phyloP scores from a whole-genome alignment of 2,797 vertebrate genomes.

The Microtus agrestis region DNA sequence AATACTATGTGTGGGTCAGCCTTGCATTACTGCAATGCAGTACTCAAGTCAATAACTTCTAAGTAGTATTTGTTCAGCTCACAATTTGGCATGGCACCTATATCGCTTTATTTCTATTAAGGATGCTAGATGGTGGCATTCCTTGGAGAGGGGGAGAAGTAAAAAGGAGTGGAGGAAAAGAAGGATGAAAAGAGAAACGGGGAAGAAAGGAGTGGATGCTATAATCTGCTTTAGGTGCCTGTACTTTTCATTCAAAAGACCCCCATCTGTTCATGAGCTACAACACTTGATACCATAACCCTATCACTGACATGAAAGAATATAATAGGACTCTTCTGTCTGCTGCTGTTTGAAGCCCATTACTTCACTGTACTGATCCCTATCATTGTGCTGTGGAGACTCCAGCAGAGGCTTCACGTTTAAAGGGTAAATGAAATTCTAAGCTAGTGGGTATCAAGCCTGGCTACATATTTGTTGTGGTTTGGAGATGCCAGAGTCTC shows the following conservation, averaged over 20 bases:
- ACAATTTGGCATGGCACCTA: neutral
- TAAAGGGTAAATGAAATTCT: slow-evolving; percentile 35
- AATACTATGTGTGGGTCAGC: neutral
- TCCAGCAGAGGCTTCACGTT: neutral
- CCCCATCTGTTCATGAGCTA: neutral
- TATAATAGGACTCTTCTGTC: neutral
- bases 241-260: neutral
- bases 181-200: neutral
- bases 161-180: neutral
- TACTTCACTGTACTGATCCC: neutral
- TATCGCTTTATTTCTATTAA: neutral
- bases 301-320: neutral
- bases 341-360: neutral
- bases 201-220: neutral
- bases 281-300: neutral
- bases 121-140: neutral
- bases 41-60: neutral
- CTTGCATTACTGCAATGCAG: neutral
- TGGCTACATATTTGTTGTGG: neutral
- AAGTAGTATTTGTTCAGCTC: neutral
- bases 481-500: neutral
- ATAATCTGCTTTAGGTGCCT: neutral
- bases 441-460: neutral
- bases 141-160: neutral
- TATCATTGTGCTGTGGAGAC: rapidly evolving